A percentile compares a stretch with the other conserved stretches of the same genome.
phyloP scores from a whole-genome alignment of 2,113 vertebrate species.

The Euleptes europaea region DNA sequence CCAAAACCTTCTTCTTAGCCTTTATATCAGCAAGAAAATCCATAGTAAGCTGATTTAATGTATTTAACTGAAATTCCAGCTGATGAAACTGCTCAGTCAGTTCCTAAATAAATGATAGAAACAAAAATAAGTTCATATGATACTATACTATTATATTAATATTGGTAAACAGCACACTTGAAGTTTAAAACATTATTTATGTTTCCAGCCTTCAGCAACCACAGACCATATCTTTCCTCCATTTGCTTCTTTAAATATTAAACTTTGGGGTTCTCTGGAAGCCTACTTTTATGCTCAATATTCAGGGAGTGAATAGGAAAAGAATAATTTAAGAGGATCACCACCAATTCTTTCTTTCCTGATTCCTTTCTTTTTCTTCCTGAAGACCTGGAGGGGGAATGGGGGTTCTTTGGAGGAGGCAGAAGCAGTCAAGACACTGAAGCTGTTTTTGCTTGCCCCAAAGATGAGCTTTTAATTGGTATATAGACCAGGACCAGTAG shows the following conservation, averaged over 20 bases:
- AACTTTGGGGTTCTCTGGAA: background rate
- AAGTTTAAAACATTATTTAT: background rate
- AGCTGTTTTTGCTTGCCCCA: background rate
- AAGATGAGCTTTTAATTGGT: background rate
- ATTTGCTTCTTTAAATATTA: background rate
- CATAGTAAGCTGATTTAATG: slow-evolving; percentile 78
- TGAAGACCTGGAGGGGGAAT: background rate
- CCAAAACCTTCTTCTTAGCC: slow-evolving; percentile 80
- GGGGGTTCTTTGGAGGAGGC: background rate
- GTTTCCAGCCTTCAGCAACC: background rate
- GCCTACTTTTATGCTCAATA: background rate
- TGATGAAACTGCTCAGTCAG: slow-evolving; percentile 77
- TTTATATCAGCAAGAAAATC: slow-evolving; percentile 84
- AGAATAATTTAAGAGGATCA: background rate
- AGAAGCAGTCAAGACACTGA: background rate
- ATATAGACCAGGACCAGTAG: background rate
- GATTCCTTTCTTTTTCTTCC: background rate
- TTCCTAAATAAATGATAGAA: slow-evolving; percentile 75
- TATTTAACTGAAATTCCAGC: slow-evolving; percentile 77
- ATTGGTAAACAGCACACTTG: background rate
- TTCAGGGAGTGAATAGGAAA: background rate
- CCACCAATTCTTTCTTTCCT: background rate
- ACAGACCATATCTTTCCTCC: background rate
- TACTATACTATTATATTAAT: background rate
- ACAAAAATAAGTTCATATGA: background rate